These are phyloP conservation scores for Charaxes varanes DNA, from an alignment of 1,140 invertebrate species.

Conservation along the genomic window DNA sequence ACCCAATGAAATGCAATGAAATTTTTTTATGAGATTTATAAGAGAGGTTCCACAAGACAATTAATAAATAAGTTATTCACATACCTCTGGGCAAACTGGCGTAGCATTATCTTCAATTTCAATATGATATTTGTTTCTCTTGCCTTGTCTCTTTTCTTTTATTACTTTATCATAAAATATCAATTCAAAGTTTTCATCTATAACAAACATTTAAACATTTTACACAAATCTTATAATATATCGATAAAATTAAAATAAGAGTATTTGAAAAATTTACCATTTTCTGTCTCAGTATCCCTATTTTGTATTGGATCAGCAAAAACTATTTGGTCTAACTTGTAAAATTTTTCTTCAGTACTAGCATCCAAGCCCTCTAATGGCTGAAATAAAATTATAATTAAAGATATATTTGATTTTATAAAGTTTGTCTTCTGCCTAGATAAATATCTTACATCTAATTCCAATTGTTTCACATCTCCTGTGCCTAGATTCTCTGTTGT, in stretches of 20 bases:
- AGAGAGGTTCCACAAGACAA: too few relatives aligned
- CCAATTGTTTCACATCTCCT: too few relatives aligned
- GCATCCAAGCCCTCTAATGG: slow-evolving; percentile 12
- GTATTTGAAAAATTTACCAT: slow-evolving; percentile 4
- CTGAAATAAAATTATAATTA: slow-evolving; percentile 5
- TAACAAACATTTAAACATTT: too few relatives aligned
- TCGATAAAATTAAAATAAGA: neutral
- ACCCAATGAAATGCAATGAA: too few relatives aligned
- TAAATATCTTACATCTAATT: neutral
- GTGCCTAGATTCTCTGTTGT: too few relatives aligned
- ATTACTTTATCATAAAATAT: slow-evolving; percentile 22
- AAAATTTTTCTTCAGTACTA: slow-evolving; percentile 4
- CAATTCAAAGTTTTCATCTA: slow-evolving; percentile 9
- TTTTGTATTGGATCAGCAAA: slow-evolving; percentile 11
- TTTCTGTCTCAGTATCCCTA: neutral
- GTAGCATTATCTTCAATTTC: slow-evolving; percentile 15
- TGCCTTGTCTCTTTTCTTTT: slow-evolving; percentile 18
- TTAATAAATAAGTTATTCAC: neutral
- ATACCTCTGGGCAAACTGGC: slow-evolving; percentile 27
- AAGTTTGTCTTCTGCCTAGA: neutral
- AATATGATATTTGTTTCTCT: slow-evolving; percentile 30
- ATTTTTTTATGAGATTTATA: too few relatives aligned
- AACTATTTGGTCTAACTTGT: slow-evolving; percentile 10
- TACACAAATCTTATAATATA: too few relatives aligned
- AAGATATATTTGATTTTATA: neutral